Percentiles rank a stretch among this genome's conserved stretches.
phyloP scores from a whole-genome alignment of 2,113 vertebrate species.

The Pandion haliaetus region DNA sequence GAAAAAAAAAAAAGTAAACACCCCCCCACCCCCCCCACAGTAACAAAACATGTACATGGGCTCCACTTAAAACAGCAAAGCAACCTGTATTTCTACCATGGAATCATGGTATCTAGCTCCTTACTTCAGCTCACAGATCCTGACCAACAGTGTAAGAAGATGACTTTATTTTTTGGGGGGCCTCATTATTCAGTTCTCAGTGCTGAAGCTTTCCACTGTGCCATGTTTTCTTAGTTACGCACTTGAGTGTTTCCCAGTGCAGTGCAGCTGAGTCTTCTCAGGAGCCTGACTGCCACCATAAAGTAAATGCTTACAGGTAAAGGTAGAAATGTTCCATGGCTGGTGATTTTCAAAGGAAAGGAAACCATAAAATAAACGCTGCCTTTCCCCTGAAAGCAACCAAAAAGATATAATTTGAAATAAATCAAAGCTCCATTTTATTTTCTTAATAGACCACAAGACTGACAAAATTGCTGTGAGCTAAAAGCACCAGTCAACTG shows the following conservation, averaged over 20 bases:
- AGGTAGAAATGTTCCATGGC: neutral
- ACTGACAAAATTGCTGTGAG: neutral
- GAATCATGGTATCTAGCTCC: neutral
- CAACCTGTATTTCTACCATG: neutral
- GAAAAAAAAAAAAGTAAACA: neutral
- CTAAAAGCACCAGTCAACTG: conserved; percentile 6
- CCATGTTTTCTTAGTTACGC: neutral
- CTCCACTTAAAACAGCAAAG: neutral
- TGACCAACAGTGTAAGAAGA: neutral
- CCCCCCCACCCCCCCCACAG: neutral
- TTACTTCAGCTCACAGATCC: neutral
- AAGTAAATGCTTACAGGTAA: neutral
- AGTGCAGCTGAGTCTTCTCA: neutral
- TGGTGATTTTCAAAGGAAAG: neutral
- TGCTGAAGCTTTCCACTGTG: neutral
- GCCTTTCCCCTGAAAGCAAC: neutral
- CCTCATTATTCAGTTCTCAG: neutral
- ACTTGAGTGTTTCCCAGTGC: neutral
- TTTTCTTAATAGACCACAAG: neutral
- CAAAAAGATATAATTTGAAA: neutral
- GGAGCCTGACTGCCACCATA: neutral
- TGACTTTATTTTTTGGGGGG: neutral
- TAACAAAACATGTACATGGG: neutral
- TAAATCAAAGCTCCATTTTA: neutral
- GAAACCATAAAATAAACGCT: neutral